Percentiles rank a stretch among this genome's conserved stretches.
phyloP scores from a whole-genome alignment of 2,888 invertebrate genomes.

The Deilephila porcellus region DNA sequence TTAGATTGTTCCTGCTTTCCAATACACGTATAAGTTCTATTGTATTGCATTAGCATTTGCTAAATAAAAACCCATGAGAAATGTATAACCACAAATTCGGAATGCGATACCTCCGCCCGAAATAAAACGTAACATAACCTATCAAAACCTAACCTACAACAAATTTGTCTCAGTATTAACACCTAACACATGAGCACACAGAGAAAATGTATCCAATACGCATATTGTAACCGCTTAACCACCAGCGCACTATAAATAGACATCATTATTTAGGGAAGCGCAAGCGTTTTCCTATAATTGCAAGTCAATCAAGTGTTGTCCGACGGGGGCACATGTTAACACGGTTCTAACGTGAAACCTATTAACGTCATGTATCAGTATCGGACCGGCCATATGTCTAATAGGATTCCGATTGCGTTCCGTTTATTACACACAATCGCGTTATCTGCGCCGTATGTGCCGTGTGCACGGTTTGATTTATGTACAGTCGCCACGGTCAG shows the following conservation, averaged over 20 bases:
- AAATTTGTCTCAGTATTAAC: not conserved
- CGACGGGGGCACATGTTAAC: constrained; percentile 51
- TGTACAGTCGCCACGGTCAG: constrained; percentile 13
- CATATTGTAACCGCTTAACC: not conserved
- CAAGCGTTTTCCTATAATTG: constrained; percentile 36
- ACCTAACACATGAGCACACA: not conserved
- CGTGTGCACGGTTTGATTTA: constrained; percentile 32
- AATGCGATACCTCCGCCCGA: not conserved
- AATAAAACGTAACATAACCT: not conserved
- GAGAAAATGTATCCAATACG: constrained; percentile 1
- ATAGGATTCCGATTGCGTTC: constrained; percentile 77
- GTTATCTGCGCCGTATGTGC: constrained; percentile 54
- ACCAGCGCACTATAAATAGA: constrained; percentile 12
- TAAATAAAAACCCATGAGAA: no score
- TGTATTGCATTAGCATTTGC: not conserved
- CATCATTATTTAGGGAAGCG: constrained; percentile 30
- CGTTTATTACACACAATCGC: constrained; percentile 76
- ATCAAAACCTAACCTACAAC: not conserved
- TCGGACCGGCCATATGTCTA: constrained; percentile 70
- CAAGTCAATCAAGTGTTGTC: constrained; percentile 50
- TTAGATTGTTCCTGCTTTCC: no score
- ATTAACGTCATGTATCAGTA: constrained; percentile 69
- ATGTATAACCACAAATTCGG: not conserved
- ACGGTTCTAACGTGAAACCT: constrained; percentile 67
- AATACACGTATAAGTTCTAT: not conserved